Conservation (phyloP, 92 coral and sea anemone genomes). For the Zoanthus solanderi region DNA sequence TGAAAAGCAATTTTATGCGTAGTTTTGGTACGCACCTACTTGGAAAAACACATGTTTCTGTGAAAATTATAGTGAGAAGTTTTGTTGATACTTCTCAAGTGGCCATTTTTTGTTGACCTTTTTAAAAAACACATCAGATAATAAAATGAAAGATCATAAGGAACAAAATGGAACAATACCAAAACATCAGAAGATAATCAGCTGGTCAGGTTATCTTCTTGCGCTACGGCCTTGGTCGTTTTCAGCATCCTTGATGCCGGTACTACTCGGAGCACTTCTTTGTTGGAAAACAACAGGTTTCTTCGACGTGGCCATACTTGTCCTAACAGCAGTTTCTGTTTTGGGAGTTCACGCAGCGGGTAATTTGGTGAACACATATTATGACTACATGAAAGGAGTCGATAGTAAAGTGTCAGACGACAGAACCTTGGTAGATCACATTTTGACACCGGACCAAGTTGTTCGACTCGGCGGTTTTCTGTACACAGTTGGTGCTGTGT, state of each 20-base stretch:
- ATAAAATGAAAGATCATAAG: neutral
- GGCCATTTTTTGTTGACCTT: too few species aligned
- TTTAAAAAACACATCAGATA: too few species aligned
- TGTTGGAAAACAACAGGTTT: constrained; percentile 92
- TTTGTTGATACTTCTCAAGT: too few species aligned
- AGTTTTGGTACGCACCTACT: too few species aligned
- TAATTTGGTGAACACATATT: constrained; percentile 93
- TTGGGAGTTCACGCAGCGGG: constrained; percentile 98
- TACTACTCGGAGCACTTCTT: constrained; percentile 86
- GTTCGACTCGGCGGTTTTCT: constrained; percentile 90
- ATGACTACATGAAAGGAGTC: constrained; percentile 93
- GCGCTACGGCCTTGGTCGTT: constrained; percentile 99
- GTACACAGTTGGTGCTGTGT: constrained; percentile 80
- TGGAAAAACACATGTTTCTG: too few species aligned
- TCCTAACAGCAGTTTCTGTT: constrained; percentile 80
- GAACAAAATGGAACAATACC: constrained; percentile 34
- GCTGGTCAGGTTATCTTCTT: constrained; percentile 81
- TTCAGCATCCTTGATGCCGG: constrained; percentile 93
- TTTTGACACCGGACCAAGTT: constrained; percentile 88
- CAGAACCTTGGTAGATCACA: constrained; percentile 94
- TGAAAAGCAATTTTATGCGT: too few species aligned
- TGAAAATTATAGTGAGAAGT: too few species aligned
- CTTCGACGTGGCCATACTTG: constrained; percentile 60
- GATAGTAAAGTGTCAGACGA: constrained; percentile 97
- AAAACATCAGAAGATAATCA: constrained; percentile 45